A percentile compares a stretch with the other conserved stretches of the same genome.
phyloP scores from a whole-genome alignment of 1,140 invertebrate genomes.

The Nymphalis io region DNA sequence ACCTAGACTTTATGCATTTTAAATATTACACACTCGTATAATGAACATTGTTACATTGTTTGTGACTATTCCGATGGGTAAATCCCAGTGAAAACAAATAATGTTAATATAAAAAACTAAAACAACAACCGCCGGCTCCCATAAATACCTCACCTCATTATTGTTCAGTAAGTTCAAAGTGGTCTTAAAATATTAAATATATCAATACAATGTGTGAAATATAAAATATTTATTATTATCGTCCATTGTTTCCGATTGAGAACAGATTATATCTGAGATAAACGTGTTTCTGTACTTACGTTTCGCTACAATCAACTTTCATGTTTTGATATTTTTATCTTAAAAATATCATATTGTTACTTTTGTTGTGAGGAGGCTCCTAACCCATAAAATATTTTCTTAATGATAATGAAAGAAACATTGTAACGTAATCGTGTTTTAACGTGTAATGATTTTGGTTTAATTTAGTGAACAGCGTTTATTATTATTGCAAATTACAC shows the following conservation, averaged over 20 bases:
- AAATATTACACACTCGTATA: background rate
- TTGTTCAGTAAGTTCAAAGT: background rate
- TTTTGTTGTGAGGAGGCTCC: no score
- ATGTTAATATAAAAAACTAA: background rate
- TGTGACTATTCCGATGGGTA: background rate
- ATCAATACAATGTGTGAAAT: background rate
- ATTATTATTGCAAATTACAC: no score
- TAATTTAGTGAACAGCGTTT: no score
- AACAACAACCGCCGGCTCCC: background rate
- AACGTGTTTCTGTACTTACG: background rate
- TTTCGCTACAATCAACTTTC: background rate
- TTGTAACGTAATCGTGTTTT: no score
- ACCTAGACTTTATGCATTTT: background rate
- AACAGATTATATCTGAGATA: background rate
- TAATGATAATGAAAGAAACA: no score
- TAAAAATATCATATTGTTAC: background rate
- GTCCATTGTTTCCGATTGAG: constrained; percentile 28
- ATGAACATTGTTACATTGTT: background rate
- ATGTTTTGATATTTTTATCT: background rate
- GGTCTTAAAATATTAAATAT: constrained; percentile 2
- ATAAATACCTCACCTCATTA: background rate
- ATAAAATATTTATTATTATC: constrained; percentile 25
- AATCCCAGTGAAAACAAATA: background rate
- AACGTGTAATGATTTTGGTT: no score
- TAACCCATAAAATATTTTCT: no score